These are phyloP conservation scores for Phymorhynchus buccinoides DNA, from an alignment of 1,140 invertebrate genomes.

Conservation along the genomic window DNA sequence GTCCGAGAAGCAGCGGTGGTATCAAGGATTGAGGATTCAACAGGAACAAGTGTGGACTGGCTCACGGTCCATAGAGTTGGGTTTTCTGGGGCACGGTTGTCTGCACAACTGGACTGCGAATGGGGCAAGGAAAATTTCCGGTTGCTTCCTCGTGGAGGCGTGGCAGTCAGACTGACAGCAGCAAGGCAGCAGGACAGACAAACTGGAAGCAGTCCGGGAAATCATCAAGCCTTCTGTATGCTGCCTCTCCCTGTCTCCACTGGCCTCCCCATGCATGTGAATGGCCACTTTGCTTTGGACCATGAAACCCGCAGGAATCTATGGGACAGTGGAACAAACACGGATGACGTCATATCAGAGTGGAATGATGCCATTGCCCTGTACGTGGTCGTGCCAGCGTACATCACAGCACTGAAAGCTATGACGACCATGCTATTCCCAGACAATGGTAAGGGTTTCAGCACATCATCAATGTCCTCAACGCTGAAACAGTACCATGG, in stretches of 20 bases:
- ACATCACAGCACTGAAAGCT: conserved; percentile 45
- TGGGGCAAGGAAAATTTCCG: conserved; percentile 49
- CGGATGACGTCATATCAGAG: conserved; percentile 45
- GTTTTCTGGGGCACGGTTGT: conserved; percentile 43
- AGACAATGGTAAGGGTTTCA: background rate
- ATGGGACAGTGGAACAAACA: conserved; percentile 48
- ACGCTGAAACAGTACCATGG: conserved; percentile 34
- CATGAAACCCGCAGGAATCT: conserved; percentile 64
- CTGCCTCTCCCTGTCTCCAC: conserved; percentile 66
- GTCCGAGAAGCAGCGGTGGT: conserved; percentile 32
- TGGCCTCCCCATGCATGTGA: conserved; percentile 66
- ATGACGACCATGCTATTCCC: conserved; percentile 30
- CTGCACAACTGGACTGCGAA: conserved; percentile 39
- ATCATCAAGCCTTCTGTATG: conserved; percentile 63
- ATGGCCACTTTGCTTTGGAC: conserved; percentile 70
- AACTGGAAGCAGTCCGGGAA: background rate
- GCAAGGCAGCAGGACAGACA: background rate
- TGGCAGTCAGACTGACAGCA: conserved; percentile 50
- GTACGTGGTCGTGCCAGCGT: conserved; percentile 58
- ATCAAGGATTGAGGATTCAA: conserved; percentile 42
- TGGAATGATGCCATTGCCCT: conserved; percentile 63
- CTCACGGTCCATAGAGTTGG: conserved; percentile 59
- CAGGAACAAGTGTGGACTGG: conserved; percentile 41
- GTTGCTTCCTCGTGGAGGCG: conserved; percentile 62
- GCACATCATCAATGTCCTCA: background rate